Conservation (phyloP, 2,888 invertebrate genomes). For the Eupithecia subfuscata region DNA sequence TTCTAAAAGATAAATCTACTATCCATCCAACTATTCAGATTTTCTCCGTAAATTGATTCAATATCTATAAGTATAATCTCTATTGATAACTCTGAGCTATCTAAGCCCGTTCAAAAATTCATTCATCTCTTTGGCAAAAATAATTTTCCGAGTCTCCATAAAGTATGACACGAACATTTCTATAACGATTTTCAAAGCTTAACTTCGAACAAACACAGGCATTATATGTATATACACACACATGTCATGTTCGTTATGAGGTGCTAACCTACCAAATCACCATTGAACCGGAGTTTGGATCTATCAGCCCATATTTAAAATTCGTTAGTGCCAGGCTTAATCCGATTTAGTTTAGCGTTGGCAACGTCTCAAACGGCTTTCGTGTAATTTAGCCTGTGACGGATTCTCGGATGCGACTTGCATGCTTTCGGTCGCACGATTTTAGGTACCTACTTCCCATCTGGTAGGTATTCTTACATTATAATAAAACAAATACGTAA, state of each 20-base stretch:
- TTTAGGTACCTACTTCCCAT: neutral
- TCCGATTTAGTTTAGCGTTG: constrained; percentile 64
- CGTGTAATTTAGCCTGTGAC: constrained; percentile 51
- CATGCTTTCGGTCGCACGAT: neutral
- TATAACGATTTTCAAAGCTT: neutral
- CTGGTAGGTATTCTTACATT: neutral
- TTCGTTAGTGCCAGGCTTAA: constrained; percentile 58
- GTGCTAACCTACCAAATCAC: constrained; percentile 14
- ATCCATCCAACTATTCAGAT: neutral
- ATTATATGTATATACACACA: neutral
- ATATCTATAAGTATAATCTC: neutral
- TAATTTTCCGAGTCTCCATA: neutral
- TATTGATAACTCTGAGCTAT: too few relatives aligned
- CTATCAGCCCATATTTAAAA: constrained; percentile 69
- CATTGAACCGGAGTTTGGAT: constrained; percentile 44
- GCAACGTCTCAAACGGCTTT: constrained; percentile 61
- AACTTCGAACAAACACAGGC: neutral
- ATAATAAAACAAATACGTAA: too few relatives aligned
- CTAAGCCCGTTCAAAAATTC: neutral
- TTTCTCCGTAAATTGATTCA: neutral
- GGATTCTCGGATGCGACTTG: neutral
- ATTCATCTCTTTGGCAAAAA: neutral
- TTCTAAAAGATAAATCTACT: neutral
- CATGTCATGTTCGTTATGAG: neutral
- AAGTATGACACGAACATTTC: neutral